Percentiles rank a stretch among this genome's conserved stretches.
Conservation (phyloP, 2,113 vertebrate species). For the Coptodon bakossiorum region DNA sequence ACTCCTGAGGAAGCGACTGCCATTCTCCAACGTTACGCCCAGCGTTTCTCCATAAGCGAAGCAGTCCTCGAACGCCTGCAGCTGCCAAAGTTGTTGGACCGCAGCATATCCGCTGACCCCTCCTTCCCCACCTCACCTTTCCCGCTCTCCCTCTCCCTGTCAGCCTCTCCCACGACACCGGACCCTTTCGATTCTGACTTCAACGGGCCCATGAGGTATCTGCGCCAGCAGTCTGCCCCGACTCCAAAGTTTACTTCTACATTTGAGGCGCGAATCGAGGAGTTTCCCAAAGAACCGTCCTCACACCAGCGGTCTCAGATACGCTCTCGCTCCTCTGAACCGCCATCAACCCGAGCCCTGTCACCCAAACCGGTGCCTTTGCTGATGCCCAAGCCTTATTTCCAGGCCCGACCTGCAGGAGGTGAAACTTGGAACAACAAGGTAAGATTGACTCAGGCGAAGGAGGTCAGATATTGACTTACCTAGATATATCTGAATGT, state of each 20-base stretch:
- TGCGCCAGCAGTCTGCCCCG: slow-evolving; percentile 89
- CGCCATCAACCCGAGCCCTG: slow-evolving; percentile 72
- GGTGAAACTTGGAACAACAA: slow-evolving; percentile 78
- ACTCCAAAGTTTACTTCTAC: slow-evolving; percentile 89
- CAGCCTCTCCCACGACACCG: slow-evolving; percentile 66
- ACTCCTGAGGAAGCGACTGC: slow-evolving; percentile 84
- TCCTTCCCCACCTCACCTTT: slow-evolving; percentile 62
- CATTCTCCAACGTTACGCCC: slow-evolving; percentile 87
- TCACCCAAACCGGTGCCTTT: slow-evolving; percentile 82
- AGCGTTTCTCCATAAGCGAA: slow-evolving; percentile 96
- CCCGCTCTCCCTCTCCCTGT: slow-evolving; percentile 54
- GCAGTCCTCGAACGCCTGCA: slow-evolving; percentile 86
- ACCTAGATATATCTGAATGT: neutral
- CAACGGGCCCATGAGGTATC: slow-evolving; percentile 77
- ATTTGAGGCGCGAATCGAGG: slow-evolving; percentile 82
- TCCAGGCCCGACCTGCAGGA: slow-evolving; percentile 73
- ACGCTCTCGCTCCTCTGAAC: slow-evolving; percentile 70
- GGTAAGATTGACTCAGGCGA: slow-evolving; percentile 63
- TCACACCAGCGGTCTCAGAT: slow-evolving; percentile 48
- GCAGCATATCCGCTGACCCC: slow-evolving; percentile 89
- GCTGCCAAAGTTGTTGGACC: slow-evolving; percentile 91
- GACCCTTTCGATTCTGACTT: slow-evolving; percentile 49
- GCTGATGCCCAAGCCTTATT: slow-evolving; percentile 85
- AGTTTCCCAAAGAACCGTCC: slow-evolving; percentile 44
- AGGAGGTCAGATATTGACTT: neutral